Evolutionary conservation across 2,888 invertebrate genomes (phyloP).

Genomic region (Spodoptera littoralis): DNA sequence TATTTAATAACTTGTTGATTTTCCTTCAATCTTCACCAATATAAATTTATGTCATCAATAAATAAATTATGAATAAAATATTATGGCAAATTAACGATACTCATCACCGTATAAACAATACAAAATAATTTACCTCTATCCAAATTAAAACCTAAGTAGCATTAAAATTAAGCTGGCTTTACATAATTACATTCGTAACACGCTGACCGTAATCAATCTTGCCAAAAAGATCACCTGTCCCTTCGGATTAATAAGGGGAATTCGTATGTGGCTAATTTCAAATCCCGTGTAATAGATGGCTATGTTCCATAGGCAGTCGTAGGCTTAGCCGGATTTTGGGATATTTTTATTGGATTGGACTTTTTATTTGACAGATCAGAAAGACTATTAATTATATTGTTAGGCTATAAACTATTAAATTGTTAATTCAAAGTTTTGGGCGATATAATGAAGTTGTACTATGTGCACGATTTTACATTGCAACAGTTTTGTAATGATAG

Average conservation of each 20-base stretch:
- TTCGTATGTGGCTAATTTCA: conserved; percentile 50
- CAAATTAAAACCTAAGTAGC: conserved; percentile 40
- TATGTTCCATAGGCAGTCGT: conserved; percentile 10
- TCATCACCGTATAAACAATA: too few relatives aligned
- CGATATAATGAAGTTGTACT: too few relatives aligned
- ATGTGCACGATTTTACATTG: too few relatives aligned
- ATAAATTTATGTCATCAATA: background rate
- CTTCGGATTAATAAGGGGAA: conserved; percentile 46
- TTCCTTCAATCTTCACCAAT: background rate
- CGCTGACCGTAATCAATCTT: conserved; percentile 48
- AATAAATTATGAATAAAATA: background rate
- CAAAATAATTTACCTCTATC: background rate
- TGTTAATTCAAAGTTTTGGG: too few relatives aligned
- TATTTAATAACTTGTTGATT: background rate
- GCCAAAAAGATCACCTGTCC: conserved; percentile 52
- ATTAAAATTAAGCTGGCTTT: conserved; percentile 32
- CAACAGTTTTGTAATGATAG: too few relatives aligned
- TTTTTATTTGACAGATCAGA: background rate
- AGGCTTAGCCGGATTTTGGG: conserved; percentile 18
- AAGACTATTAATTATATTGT: too few relatives aligned
- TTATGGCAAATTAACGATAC: background rate
- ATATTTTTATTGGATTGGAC: conserved; percentile 14
- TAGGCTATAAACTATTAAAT: too few relatives aligned
- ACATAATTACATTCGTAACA: conserved; percentile 37
- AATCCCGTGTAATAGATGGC: conserved; percentile 47